Percentiles rank a stretch among this genome's conserved stretches.
Evolutionary conservation across 2,797 vertebrate species (phyloP).

Genomic region (Pitangus sulphuratus): DNA sequence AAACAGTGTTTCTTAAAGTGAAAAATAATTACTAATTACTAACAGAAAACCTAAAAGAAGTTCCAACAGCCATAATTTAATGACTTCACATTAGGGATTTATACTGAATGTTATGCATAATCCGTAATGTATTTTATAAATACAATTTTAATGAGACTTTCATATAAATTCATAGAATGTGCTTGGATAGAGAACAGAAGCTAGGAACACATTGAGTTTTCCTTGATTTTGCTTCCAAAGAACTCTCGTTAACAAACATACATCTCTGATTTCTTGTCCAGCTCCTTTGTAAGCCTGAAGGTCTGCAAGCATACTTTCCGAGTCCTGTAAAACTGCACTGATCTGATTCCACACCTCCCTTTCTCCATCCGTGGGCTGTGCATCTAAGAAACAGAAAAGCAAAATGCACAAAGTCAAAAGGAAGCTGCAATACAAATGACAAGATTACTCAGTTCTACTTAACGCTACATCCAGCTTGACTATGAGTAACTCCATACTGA

Average conservation of each 20-base stretch:
- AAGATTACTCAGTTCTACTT: neutral
- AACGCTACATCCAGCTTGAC: neutral
- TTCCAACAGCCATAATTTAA: neutral
- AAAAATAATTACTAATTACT: neutral
- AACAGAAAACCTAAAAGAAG: neutral
- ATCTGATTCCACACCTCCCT: constrained; percentile 97
- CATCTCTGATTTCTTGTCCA: constrained; percentile 97
- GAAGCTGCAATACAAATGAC: neutral
- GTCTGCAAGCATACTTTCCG: constrained; percentile 92
- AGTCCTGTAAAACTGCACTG: constrained; percentile 94
- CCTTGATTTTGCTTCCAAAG: neutral
- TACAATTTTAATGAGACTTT: neutral
- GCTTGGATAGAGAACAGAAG: neutral
- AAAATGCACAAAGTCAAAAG: neutral
- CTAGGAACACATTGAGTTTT: neutral
- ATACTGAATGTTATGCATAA: neutral
- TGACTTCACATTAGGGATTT: neutral
- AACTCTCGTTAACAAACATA: constrained; percentile 69
- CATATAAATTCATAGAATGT: neutral
- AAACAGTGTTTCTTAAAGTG: neutral
- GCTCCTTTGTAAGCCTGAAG: constrained; percentile 98
- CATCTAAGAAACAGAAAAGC: constrained; percentile 83
- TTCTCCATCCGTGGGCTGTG: constrained; percentile 94
- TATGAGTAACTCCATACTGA: neutral
- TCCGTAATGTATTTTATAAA: neutral